Evolutionary conservation across 2,888 invertebrate species (phyloP).

Genomic region (Cantharis flavilabris): DNA sequence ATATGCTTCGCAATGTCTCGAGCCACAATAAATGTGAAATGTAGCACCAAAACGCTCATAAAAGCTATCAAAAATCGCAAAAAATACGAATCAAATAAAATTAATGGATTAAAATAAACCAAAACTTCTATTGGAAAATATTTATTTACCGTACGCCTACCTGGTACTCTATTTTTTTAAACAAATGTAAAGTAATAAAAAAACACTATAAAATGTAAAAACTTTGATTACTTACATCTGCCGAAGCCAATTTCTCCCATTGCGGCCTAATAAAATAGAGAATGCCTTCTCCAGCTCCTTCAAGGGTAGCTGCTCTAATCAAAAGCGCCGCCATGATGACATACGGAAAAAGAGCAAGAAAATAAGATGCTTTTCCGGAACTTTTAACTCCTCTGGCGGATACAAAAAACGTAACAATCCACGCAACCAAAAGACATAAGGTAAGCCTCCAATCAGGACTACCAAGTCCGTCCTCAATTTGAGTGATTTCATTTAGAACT

Average conservation of each 20-base stretch:
- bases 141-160: neutral
- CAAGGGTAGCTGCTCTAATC: conserved; percentile 66
- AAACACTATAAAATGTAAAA: neutral
- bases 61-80: neutral
- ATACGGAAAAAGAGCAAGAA: conserved; percentile 87
- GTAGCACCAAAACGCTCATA: neutral
- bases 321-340: conserved; percentile 76
- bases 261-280: conserved; percentile 79
- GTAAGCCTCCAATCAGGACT: conserved; percentile 72
- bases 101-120: neutral
- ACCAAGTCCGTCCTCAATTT: conserved; percentile 57
- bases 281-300: conserved; percentile 78
- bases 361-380: conserved; percentile 83
- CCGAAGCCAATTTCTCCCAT: conserved; percentile 73
- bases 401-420: conserved; percentile 71
- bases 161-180: neutral
- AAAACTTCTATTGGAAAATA: neutral
- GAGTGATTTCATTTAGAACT: conserved; percentile 58
- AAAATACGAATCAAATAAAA: neutral
- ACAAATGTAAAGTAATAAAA: neutral
- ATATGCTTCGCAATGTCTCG: neutral
- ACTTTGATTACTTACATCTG: conserved; percentile 60
- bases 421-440: conserved; percentile 68
- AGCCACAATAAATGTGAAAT: neutral
- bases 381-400: conserved; percentile 76